A percentile compares a stretch with the other conserved stretches of the same genome.
Evolutionary conservation across 2,113 vertebrate genomes (phyloP).

Genomic region (Cynoglossus semilaevis): DNA sequence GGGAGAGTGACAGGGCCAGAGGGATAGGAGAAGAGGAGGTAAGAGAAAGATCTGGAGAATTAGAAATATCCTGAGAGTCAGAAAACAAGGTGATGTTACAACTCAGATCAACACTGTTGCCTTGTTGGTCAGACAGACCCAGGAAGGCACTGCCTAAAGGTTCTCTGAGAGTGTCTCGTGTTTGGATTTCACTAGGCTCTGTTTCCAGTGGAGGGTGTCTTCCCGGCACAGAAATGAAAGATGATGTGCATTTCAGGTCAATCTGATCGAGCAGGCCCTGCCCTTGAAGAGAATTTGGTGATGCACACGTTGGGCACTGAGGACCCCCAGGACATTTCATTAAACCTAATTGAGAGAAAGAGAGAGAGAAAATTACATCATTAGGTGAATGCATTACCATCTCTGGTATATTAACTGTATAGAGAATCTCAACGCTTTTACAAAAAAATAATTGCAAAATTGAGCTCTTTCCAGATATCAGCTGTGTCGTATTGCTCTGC

Average conservation of each 20-base stretch:
- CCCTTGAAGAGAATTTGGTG: conserved; percentile 72
- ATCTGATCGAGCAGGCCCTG: conserved; percentile 77
- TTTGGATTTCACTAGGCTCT: conserved; percentile 47
- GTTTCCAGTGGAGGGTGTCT: conserved; percentile 62
- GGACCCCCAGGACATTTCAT: conserved; percentile 85
- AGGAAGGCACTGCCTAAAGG: conserved; percentile 78
- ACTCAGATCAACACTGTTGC: conserved; percentile 78
- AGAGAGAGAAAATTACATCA: conserved; percentile 22
- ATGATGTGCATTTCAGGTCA: conserved; percentile 76
- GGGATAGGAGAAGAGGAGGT: conserved; percentile 54
- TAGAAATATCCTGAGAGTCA: conserved; percentile 45
- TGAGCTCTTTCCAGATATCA: conserved; percentile 35
- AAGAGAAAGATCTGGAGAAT: conserved; percentile 55
- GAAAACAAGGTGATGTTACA: conserved; percentile 62
- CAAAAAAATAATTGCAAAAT: conserved; percentile 33
- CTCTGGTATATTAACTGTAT: conserved; percentile 7
- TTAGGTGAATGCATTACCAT: neutral
- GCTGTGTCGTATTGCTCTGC: conserved; percentile 40
- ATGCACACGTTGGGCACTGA: conserved; percentile 81
- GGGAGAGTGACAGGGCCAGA: conserved; percentile 75
- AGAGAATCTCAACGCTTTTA: conserved; percentile 20
- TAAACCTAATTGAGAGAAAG: conserved; percentile 72
- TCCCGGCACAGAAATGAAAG: conserved; percentile 75
- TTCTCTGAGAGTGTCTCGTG: conserved; percentile 63
- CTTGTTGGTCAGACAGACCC: conserved; percentile 87